Conservation (phyloP, 2,797 vertebrate genomes). For the Luscinia luscinia region DNA sequence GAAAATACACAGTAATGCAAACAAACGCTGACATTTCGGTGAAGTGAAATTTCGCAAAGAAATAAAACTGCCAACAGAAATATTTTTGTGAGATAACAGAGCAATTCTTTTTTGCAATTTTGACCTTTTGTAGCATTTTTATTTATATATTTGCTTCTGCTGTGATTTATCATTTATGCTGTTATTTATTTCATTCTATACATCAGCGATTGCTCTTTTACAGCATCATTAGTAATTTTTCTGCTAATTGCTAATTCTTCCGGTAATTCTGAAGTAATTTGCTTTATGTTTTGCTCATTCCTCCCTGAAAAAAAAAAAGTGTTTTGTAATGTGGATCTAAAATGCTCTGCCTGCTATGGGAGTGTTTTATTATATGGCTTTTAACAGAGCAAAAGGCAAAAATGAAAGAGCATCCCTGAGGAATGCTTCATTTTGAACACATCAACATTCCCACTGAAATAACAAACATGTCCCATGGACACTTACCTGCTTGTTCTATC, state of each 20-base stretch:
- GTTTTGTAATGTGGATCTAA: not conserved
- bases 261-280: not conserved
- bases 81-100: constrained; percentile 31
- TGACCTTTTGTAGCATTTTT: constrained; percentile 39
- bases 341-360: not conserved
- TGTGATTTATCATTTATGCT: not conserved
- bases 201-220: not conserved
- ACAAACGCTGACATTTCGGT: not conserved
- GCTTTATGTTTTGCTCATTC: not conserved
- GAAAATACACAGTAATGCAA: not conserved
- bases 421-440: constrained; percentile 52
- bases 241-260: not conserved
- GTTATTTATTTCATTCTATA: not conserved
- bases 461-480: constrained; percentile 16
- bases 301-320: not conserved
- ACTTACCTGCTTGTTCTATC: not conserved
- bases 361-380: not conserved
- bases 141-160: constrained; percentile 1
- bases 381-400: not conserved
- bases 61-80: constrained; percentile 36
- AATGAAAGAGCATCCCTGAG: not conserved
- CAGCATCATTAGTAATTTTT: not conserved
- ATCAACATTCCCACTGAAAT: constrained; percentile 32
- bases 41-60: not conserved
- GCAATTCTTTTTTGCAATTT: not conserved